Conservation (phyloP, 2,888 invertebrate species). For the Trichogramma dendrolimi region DNA sequence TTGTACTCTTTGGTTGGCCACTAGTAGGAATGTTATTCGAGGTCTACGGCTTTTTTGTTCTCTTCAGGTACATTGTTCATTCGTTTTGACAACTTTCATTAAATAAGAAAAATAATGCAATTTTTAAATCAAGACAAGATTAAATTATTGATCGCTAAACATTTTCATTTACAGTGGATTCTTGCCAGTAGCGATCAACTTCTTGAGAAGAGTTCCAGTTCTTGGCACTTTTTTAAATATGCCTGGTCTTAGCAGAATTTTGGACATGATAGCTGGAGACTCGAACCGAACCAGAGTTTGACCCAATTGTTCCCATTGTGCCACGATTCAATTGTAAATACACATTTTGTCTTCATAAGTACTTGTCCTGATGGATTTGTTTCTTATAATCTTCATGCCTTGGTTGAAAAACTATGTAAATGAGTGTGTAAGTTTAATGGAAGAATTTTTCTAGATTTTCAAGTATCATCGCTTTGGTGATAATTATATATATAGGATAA, state of each 20-base stretch:
- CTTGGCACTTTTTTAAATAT: constrained; percentile 83
- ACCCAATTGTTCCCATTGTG: constrained; percentile 40
- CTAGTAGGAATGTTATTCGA: constrained; percentile 94
- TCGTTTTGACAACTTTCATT: not conserved
- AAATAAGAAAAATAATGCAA: not conserved
- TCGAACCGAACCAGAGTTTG: constrained; percentile 79
- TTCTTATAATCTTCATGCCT: no score
- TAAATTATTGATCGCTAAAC: constrained; percentile 14
- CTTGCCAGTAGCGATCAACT: constrained; percentile 93
- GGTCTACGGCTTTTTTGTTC: constrained; percentile 87
- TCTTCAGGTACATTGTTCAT: constrained; percentile 64
- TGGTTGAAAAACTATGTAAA: no score
- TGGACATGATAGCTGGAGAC: constrained; percentile 78
- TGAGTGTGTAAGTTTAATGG: no score
- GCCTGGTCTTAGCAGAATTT: constrained; percentile 82
- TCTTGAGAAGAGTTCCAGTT: constrained; percentile 87
- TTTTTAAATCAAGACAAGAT: not conserved
- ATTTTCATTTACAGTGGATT: constrained; percentile 74
- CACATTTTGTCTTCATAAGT: not conserved
- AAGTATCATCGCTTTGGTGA: no score
- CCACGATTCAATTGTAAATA: constrained; percentile 27
- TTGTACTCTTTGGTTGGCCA: constrained; percentile 94
- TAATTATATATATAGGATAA: no score
- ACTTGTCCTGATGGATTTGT: not conserved
- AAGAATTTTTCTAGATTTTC: no score